Conservation (phyloP, 2,888 invertebrate species). For the Epirrita christyi region DNA sequence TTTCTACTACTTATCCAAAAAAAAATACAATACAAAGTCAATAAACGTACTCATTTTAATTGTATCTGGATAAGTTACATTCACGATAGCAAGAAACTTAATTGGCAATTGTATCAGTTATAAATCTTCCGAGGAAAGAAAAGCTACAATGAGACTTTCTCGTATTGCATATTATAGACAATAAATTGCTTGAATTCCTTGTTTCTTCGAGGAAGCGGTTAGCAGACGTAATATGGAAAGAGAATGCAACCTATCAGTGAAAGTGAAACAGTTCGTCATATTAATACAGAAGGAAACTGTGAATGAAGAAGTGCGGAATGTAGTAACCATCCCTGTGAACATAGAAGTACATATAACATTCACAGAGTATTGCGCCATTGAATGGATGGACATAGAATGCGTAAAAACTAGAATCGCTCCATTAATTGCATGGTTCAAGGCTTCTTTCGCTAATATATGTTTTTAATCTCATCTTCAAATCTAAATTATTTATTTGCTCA, state of each 20-base stretch:
- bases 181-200: slow-evolving; percentile 37
- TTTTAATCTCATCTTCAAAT: slow-evolving; percentile 22
- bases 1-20: slow-evolving; percentile 1
- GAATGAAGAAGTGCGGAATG: slow-evolving; percentile 33
- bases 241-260: slow-evolving; percentile 47
- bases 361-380: neutral
- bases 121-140: slow-evolving; percentile 35
- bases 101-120: slow-evolving; percentile 34
- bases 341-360: slow-evolving; percentile 2
- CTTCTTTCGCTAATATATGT: slow-evolving; percentile 14
- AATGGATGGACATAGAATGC: neutral
- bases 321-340: slow-evolving; percentile 9
- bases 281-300: slow-evolving; percentile 40
- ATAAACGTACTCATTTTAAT: slow-evolving; percentile 27
- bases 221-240: slow-evolving; percentile 34
- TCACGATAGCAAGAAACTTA: slow-evolving; percentile 26
- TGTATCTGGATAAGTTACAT: slow-evolving; percentile 18
- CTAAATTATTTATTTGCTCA: slow-evolving; percentile 28
- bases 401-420: slow-evolving; percentile 6
- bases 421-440: slow-evolving; percentile 16
- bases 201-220: slow-evolving; percentile 34
- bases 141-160: slow-evolving; percentile 35
- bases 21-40: slow-evolving; percentile 11
- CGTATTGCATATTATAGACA: slow-evolving; percentile 35
- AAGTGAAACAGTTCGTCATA: slow-evolving; percentile 50